Conservation (phyloP, 2,888 invertebrate species). For the Heliconius aoede region DNA sequence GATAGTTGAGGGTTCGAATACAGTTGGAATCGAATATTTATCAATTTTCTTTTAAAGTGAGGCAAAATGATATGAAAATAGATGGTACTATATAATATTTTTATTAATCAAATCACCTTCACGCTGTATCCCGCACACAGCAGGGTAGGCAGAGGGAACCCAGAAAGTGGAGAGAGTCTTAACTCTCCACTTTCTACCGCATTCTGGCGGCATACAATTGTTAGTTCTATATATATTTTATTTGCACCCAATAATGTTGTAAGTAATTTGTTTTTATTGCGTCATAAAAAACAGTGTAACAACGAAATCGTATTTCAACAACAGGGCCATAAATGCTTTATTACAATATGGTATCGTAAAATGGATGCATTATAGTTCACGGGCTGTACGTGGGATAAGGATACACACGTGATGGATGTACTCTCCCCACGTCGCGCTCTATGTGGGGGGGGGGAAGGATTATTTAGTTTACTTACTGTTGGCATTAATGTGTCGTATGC, state of each 20-base stretch:
- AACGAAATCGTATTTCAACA: constrained; percentile 33
- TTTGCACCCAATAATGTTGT: constrained; percentile 10
- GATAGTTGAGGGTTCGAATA: too few species aligned
- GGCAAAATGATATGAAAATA: too few species aligned
- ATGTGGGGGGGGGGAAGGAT: neutral
- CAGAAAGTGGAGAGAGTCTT: too few species aligned
- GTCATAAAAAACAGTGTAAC: constrained; percentile 23
- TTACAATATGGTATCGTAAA: constrained; percentile 37
- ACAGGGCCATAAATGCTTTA: constrained; percentile 36
- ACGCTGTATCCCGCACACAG: too few species aligned
- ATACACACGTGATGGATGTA: constrained; percentile 32
- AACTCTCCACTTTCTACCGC: too few species aligned
- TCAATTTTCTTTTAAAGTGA: too few species aligned
- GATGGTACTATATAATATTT: too few species aligned
- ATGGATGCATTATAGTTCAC: constrained; percentile 35
- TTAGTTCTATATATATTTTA: neutral
- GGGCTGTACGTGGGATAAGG: constrained; percentile 27
- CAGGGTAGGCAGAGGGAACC: too few species aligned
- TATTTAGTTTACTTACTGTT: constrained; percentile 25
- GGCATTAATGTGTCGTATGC: constrained; percentile 2
- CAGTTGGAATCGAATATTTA: too few species aligned
- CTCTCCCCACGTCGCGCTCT: constrained; percentile 21
- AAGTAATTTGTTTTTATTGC: constrained; percentile 15
- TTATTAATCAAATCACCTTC: too few species aligned
- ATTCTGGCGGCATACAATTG: neutral